A percentile compares a stretch with the other conserved stretches of the same genome.
phyloP scores from a whole-genome alignment of 2,888 invertebrate species.

The Neocrepidodera transversa region DNA sequence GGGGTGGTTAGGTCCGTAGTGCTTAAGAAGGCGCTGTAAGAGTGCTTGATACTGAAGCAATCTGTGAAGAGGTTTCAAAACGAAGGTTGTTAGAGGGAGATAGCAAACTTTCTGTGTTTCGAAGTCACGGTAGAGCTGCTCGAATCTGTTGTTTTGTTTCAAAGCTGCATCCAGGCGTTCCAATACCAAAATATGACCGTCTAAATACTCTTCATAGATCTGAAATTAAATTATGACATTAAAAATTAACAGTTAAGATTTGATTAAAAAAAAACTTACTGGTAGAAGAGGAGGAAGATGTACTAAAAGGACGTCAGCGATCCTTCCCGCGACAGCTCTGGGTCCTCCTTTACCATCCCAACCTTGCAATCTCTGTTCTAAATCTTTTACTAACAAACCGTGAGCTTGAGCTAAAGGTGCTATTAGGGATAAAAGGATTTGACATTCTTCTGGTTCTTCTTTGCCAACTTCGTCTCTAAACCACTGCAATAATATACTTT shows the following conservation, averaged over 20 bases:
- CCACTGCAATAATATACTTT: constrained; percentile 65
- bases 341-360: constrained; percentile 73
- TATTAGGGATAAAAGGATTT: constrained; percentile 67
- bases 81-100: constrained; percentile 81
- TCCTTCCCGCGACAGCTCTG: constrained; percentile 64
- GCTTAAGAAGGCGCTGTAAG: constrained; percentile 74
- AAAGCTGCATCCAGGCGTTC: constrained; percentile 81
- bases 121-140: constrained; percentile 76
- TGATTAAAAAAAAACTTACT: constrained; percentile 50
- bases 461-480: constrained; percentile 71
- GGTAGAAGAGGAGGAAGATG: constrained; percentile 70
- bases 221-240: constrained; percentile 50
- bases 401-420: constrained; percentile 84
- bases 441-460: constrained; percentile 68
- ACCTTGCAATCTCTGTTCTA: constrained; percentile 75
- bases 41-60: constrained; percentile 83
- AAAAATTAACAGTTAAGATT: too few species aligned
- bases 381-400: constrained; percentile 77
- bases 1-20: constrained; percentile 74
- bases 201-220: constrained; percentile 75
- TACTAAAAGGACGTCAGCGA: constrained; percentile 78
- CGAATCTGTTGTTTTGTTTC: constrained; percentile 73
- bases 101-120: constrained; percentile 87
- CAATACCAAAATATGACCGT: constrained; percentile 77
- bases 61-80: constrained; percentile 84